A percentile compares a stretch with the other conserved stretches of the same genome.
Conservation (phyloP, 1,140 invertebrate species). For the Drosophila parabipectinata region DNA sequence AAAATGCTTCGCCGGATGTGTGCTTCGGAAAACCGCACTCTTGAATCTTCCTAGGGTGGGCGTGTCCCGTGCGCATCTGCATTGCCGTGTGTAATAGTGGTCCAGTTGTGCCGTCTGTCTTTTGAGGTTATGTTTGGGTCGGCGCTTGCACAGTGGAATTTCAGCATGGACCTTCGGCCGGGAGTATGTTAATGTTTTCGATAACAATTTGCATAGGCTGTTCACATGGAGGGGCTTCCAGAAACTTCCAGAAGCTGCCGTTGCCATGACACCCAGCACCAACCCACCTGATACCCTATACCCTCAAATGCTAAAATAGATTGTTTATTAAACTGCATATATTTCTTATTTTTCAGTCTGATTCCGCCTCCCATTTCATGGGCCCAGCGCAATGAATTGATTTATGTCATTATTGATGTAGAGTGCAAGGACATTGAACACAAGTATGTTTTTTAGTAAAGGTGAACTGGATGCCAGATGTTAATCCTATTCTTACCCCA, state of each 20-base stretch:
- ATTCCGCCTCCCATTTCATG: constrained; percentile 93
- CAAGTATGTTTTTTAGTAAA: constrained; percentile 85
- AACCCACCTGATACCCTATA: background rate
- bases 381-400: constrained; percentile 92
- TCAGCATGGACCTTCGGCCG: constrained; percentile 48
- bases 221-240: constrained; percentile 19
- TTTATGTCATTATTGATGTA: constrained; percentile 94
- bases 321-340: constrained; percentile 36
- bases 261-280: constrained; percentile 45
- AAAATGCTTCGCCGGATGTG: background rate
- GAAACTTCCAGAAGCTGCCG: constrained; percentile 16
- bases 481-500: constrained; percentile 5
- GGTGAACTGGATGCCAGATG: background rate
- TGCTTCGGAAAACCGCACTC: background rate
- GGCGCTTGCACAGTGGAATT: constrained; percentile 49
- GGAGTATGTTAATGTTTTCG: constrained; percentile 44
- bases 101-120: constrained; percentile 14
- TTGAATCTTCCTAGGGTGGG: constrained; percentile 31
- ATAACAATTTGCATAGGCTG: constrained; percentile 21
- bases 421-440: constrained; percentile 94
- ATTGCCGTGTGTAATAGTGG: constrained; percentile 53
- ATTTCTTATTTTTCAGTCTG: constrained; percentile 73
- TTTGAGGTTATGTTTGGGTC: constrained; percentile 74
- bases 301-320: too few relatives aligned
- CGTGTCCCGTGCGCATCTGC: constrained; percentile 66